Evolutionary conservation across 2,113 vertebrate species (phyloP).

Genomic region (Nycticebus coucang): DNA sequence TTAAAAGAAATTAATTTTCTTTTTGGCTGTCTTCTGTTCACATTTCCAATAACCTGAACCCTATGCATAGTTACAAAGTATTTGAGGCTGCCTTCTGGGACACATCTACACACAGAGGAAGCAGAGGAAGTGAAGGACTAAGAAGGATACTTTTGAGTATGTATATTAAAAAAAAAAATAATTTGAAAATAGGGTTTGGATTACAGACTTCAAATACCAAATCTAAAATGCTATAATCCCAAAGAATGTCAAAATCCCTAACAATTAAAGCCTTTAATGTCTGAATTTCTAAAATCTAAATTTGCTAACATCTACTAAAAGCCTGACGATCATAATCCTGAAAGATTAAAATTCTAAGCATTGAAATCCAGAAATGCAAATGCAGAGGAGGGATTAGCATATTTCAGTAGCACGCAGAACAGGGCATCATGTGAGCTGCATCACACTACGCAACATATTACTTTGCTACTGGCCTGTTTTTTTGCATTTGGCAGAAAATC

Average conservation of each 20-base stretch:
- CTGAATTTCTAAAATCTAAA: not conserved
- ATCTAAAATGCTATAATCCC: not conserved
- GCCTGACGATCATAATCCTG: not conserved
- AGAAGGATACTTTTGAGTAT: not conserved
- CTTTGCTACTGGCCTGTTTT: not conserved
- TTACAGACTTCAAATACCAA: not conserved
- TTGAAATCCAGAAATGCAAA: not conserved
- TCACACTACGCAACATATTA: not conserved
- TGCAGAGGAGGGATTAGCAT: not conserved
- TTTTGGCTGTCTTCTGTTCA: not conserved
- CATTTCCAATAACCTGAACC: not conserved
- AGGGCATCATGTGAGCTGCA: not conserved
- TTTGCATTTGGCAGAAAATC: not conserved
- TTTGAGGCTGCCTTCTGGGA: not conserved
- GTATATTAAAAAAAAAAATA: not conserved
- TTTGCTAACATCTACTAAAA: not conserved
- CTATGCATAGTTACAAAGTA: not conserved
- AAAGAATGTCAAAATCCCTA: not conserved
- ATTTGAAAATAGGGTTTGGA: not conserved
- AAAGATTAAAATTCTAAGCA: not conserved
- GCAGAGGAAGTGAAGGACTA: not conserved
- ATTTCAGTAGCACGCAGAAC: not conserved
- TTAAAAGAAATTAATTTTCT: not conserved
- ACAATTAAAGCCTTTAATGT: not conserved
- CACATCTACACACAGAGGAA: not conserved